phyloP scores from a whole-genome alignment of 2,113 vertebrate genomes.

The Mormoops blainvillei region DNA sequence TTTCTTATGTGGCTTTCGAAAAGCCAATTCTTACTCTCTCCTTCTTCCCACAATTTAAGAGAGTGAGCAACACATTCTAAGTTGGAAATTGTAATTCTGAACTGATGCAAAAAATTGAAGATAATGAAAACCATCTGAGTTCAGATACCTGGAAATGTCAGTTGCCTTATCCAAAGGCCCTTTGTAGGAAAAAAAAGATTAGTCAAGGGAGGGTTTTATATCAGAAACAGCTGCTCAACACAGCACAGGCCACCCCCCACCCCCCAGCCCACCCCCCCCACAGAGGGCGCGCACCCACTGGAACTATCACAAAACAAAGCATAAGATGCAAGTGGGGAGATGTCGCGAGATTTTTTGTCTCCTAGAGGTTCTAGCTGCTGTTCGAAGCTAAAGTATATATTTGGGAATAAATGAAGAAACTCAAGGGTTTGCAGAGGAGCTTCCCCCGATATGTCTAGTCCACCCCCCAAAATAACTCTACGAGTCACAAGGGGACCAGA shows the following conservation, averaged over 20 bases:
- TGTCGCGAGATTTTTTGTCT: background rate
- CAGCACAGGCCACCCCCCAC: background rate
- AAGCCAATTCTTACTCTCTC: background rate
- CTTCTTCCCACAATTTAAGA: background rate
- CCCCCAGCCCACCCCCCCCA: accelerated
- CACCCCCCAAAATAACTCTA: background rate
- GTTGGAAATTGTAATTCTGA: slow-evolving; percentile 21
- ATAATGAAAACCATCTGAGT: slow-evolving; percentile 22
- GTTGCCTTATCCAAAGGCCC: background rate
- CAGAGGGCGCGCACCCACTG: background rate
- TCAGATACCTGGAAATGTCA: slow-evolving; percentile 12
- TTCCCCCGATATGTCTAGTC: background rate
- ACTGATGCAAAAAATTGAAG: slow-evolving; percentile 22
- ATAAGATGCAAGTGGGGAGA: background rate
- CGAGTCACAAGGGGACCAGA: background rate
- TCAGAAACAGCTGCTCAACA: slow-evolving; percentile 35
- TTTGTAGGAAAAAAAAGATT: background rate
- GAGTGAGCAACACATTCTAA: background rate
- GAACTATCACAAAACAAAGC: background rate
- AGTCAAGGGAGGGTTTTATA: background rate
- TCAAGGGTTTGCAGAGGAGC: background rate
- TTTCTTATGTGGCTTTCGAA: background rate
- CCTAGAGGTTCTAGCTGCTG: background rate
- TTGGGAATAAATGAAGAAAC: background rate
- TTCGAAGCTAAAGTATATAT: background rate